Conservation (phyloP, 1,140 invertebrate species). For the Pseudomyrmex pallidus region DNA sequence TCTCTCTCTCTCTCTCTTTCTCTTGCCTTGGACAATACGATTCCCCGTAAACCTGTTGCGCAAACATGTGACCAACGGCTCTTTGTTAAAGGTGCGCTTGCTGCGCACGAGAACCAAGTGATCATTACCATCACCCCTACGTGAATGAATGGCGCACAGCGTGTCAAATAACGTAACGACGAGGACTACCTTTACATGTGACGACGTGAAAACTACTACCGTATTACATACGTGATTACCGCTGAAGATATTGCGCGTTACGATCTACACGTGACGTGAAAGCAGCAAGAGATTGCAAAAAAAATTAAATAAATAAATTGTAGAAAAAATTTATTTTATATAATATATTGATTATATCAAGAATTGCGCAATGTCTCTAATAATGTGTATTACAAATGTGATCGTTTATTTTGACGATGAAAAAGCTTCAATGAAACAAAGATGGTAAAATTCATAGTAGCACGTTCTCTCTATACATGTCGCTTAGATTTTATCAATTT, state of each 20-base stretch:
- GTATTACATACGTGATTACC: background rate
- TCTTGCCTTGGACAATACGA: slow-evolving; percentile 62
- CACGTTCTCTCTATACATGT: background rate
- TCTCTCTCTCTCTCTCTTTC: too few species aligned
- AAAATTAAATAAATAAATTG: background rate
- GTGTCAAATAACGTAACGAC: slow-evolving; percentile 24
- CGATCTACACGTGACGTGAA: background rate
- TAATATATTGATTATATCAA: background rate
- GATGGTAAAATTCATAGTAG: too few species aligned
- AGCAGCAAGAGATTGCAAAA: background rate
- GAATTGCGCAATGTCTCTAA: too few species aligned
- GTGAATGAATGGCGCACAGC: slow-evolving; percentile 43
- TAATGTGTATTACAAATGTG: too few species aligned
- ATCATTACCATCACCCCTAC: slow-evolving; percentile 14
- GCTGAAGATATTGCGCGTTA: slow-evolving; percentile 21
- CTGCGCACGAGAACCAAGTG: slow-evolving; percentile 62
- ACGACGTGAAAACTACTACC: too few species aligned
- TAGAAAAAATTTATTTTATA: background rate
- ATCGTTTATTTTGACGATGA: too few species aligned
- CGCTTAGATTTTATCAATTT: slow-evolving; percentile 7
- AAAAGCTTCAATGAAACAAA: too few species aligned
- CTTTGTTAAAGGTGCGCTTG: slow-evolving; percentile 25
- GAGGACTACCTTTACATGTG: slow-evolving; percentile 7
- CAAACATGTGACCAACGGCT: slow-evolving; percentile 56
- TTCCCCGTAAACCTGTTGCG: slow-evolving; percentile 82